Conservation (phyloP, 2,888 invertebrate species). For the Cephus sareptanus region DNA sequence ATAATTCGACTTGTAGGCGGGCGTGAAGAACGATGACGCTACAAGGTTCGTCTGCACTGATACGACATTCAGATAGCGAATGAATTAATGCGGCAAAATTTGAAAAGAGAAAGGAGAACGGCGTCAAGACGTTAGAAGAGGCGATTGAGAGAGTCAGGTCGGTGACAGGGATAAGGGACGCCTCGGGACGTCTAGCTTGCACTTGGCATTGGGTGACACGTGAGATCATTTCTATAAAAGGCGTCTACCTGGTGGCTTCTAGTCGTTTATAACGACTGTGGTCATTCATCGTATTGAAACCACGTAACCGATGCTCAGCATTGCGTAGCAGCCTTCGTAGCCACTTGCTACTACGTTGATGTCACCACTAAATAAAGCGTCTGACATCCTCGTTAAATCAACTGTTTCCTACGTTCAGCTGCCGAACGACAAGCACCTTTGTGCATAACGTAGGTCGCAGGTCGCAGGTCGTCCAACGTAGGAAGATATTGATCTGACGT, state of each 20-base stretch:
- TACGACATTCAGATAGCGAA: not conserved
- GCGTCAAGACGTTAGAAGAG: not conserved
- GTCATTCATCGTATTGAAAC: not conserved
- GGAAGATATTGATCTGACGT: not conserved
- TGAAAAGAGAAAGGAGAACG: not conserved
- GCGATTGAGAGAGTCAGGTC: not conserved
- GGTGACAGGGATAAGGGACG: not conserved
- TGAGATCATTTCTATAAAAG: conserved; percentile 51
- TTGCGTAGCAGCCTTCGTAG: conserved; percentile 40
- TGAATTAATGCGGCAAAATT: not conserved
- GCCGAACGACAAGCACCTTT: not conserved
- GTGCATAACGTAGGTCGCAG: not conserved
- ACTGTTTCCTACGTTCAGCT: not conserved
- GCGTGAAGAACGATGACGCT: not conserved
- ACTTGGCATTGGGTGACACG: conserved; percentile 35
- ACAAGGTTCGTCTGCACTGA: not conserved
- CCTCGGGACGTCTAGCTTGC: conserved; percentile 29
- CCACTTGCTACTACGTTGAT: conserved; percentile 50
- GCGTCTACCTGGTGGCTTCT: not conserved
- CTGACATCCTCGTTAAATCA: conserved; percentile 34
- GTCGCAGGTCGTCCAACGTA: not conserved
- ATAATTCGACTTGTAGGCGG: not conserved
- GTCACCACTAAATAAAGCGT: conserved; percentile 55
- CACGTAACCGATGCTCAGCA: not conserved
- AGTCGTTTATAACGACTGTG: not conserved